phyloP scores from a whole-genome alignment of 2,888 invertebrate genomes.

The Lepidochrysops patricia region DNA sequence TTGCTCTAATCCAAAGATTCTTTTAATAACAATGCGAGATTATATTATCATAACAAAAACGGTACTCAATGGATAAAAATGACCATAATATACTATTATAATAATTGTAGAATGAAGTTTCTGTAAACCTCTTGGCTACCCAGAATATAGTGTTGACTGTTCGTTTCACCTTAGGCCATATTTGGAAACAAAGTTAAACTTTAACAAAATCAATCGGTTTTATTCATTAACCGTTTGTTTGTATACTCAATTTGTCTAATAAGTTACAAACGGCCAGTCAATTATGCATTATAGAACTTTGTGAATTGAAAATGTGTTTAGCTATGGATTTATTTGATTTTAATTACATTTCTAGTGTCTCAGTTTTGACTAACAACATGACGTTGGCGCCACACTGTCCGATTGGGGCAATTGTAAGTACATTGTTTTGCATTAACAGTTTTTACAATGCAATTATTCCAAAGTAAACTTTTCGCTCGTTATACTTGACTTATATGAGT shows the following conservation, averaged over 20 bases:
- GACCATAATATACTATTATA: neutral
- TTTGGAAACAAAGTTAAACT: conserved; percentile 4
- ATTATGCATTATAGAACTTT: neutral
- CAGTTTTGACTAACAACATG: neutral
- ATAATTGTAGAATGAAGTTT: no score
- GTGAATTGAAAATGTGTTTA: neutral
- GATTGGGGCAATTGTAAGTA: neutral
- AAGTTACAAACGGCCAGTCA: conserved; percentile 3
- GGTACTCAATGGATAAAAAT: neutral
- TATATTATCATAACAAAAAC: no score
- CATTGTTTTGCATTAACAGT: no score
- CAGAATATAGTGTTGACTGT: neutral
- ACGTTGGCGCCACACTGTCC: neutral
- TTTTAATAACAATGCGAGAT: no score
- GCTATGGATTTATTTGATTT: neutral
- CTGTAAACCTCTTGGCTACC: neutral
- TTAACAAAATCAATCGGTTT: conserved; percentile 10
- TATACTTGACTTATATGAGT: no score
- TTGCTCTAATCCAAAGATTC: no score
- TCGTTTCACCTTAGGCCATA: neutral
- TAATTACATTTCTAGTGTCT: neutral
- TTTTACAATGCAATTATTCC: no score
- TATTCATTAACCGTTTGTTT: neutral
- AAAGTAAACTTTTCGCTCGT: no score
- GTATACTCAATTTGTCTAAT: neutral